phyloP scores from a whole-genome alignment of 2,797 vertebrate species.

The Rhincodon typus region DNA sequence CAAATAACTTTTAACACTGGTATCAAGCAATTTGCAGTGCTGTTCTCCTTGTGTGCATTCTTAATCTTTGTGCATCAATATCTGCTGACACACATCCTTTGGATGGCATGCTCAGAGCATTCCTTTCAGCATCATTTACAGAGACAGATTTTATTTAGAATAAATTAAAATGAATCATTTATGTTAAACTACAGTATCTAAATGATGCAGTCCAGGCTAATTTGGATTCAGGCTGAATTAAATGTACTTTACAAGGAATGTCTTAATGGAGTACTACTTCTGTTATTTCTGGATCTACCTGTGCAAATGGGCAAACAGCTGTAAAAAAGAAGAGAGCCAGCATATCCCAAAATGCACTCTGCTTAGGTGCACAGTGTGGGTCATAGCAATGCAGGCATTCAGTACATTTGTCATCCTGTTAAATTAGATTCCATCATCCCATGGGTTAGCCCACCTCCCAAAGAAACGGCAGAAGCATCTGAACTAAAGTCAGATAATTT shows the following conservation, averaged over 20 bases:
- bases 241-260: neutral
- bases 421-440: constrained; percentile 13
- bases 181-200: constrained; percentile 22
- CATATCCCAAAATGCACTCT: neutral
- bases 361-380: neutral
- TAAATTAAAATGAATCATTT: constrained; percentile 37
- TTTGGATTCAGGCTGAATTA: constrained; percentile 33
- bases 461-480: constrained; percentile 29
- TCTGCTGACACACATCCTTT: constrained; percentile 35
- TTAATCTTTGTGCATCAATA: constrained; percentile 37
- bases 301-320: neutral
- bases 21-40: constrained; percentile 30
- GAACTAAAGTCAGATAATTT: constrained; percentile 36
- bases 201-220: constrained; percentile 32
- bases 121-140: constrained; percentile 34
- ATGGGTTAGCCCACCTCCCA: constrained; percentile 23
- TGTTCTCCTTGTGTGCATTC: constrained; percentile 35
- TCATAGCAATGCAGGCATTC: neutral
- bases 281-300: neutral
- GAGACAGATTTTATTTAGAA: constrained; percentile 35
- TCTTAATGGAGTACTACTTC: neutral
- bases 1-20: constrained; percentile 29
- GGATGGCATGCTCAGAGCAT: constrained; percentile 22
- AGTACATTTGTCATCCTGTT: constrained; percentile 24
- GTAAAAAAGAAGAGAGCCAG: neutral